A percentile compares a stretch with the other conserved stretches of the same genome.
Conservation (phyloP, 2,797 vertebrate genomes). For the Microctenopoma lineatum region DNA sequence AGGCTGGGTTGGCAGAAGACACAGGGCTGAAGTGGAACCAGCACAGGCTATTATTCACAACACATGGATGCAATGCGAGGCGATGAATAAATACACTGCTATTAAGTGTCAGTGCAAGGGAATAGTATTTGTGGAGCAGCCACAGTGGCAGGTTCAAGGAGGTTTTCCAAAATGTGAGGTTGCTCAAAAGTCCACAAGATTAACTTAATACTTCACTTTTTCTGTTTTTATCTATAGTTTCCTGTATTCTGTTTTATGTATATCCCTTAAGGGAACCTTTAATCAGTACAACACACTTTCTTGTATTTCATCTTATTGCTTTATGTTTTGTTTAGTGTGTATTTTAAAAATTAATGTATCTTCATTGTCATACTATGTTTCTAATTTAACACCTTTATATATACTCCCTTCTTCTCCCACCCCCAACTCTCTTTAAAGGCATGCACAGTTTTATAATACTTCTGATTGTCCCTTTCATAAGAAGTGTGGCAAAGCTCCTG, state of each 20-base stretch:
- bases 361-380: not conserved
- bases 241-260: not conserved
- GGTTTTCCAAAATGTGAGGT: constrained; percentile 22
- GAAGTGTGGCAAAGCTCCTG: constrained; percentile 55
- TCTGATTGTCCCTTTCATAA: constrained; percentile 60
- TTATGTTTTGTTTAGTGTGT: constrained; percentile 1
- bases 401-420: not conserved
- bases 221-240: not conserved
- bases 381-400: not conserved
- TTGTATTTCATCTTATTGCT: not conserved
- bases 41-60: constrained; percentile 41
- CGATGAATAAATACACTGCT: constrained; percentile 43
- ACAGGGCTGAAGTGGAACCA: constrained; percentile 57
- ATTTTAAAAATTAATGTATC: constrained; percentile 2
- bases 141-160: constrained; percentile 30
- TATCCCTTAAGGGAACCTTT: too few species aligned
- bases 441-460: constrained; percentile 43
- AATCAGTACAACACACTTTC: too few species aligned
- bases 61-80: constrained; percentile 36
- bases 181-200: constrained; percentile 5
- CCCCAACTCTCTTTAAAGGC: constrained; percentile 26
- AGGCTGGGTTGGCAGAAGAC: constrained; percentile 45
- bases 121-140: constrained; percentile 19
- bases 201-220: not conserved
- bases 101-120: constrained; percentile 28